Percentiles rank a stretch among this genome's conserved stretches.
These are phyloP conservation scores for Puffinus mauretanicus DNA, from an alignment of 2,113 vertebrate species.

Conservation along the genomic window DNA sequence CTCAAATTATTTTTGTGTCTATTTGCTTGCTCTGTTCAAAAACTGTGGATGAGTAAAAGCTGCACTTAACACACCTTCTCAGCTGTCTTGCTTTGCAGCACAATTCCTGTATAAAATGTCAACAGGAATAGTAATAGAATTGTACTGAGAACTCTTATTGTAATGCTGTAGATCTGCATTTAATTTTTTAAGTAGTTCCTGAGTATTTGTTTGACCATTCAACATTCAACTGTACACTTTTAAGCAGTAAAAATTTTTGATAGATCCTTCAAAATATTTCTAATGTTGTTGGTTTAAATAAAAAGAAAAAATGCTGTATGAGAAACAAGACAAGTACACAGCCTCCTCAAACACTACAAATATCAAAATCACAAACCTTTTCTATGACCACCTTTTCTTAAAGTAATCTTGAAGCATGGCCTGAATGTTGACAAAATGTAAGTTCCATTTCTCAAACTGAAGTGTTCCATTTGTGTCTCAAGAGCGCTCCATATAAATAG, in stretches of 20 bases:
- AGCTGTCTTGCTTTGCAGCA: background rate
- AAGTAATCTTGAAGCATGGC: background rate
- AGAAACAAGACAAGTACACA: background rate
- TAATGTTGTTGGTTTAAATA: background rate
- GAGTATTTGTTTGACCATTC: background rate
- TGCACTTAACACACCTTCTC: background rate
- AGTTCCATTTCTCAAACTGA: background rate
- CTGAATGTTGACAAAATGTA: background rate
- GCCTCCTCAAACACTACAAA: background rate
- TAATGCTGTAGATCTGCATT: background rate
- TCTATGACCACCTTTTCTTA: background rate
- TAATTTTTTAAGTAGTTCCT: background rate
- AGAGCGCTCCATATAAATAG: background rate
- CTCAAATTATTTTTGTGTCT: background rate
- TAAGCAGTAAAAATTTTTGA: background rate
- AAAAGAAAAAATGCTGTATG: background rate
- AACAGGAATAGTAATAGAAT: background rate
- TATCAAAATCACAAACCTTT: background rate
- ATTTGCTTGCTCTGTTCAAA: background rate
- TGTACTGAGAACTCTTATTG: background rate
- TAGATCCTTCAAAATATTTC: background rate
- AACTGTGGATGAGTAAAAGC: background rate
- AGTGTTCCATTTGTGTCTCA: background rate
- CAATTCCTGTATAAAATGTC: background rate
- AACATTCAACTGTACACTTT: background rate